Conservation (phyloP, 1,140 invertebrate species). For the Telenomus remus region DNA sequence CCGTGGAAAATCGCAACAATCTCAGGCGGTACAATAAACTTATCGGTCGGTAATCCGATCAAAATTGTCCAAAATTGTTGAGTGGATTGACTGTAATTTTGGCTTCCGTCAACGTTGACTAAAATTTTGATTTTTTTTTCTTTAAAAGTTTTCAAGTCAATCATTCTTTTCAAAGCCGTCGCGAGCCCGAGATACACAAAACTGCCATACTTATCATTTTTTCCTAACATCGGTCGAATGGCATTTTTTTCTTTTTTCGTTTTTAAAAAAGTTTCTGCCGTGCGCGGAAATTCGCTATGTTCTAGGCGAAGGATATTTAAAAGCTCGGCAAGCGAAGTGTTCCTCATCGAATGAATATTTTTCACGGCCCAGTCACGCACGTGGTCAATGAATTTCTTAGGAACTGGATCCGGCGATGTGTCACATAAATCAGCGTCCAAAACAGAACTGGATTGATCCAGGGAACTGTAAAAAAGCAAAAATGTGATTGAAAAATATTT, state of each 20-base stretch:
- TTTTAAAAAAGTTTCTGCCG: slow-evolving; percentile 12
- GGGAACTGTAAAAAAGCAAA: no score
- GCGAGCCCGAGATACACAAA: slow-evolving; percentile 47
- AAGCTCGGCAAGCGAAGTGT: no score
- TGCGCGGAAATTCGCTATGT: slow-evolving; percentile 18
- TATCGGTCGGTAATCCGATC: slow-evolving; percentile 18
- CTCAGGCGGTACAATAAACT: slow-evolving; percentile 23
- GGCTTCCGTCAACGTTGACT: slow-evolving; percentile 44
- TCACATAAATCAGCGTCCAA: no score
- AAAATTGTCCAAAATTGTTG: slow-evolving; percentile 41
- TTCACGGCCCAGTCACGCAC: no score
- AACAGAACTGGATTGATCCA: no score
- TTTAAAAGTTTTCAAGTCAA: slow-evolving; percentile 29
- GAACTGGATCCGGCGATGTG: no score
- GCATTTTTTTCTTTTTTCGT: slow-evolving; percentile 9
- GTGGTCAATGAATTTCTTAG: no score
- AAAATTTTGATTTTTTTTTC: slow-evolving; percentile 31
- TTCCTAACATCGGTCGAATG: slow-evolving; percentile 12
- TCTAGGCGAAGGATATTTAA: slow-evolving; percentile 16
- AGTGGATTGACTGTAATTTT: slow-evolving; percentile 27
- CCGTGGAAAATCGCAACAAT: slow-evolving; percentile 34
- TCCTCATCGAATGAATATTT: no score
- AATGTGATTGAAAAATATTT: no score
- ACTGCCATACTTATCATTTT: slow-evolving; percentile 7
- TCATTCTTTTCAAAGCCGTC: slow-evolving; percentile 20